Evolutionary conservation across 2,888 invertebrate species (phyloP).

Genomic region (Drosophila infuscata): DNA sequence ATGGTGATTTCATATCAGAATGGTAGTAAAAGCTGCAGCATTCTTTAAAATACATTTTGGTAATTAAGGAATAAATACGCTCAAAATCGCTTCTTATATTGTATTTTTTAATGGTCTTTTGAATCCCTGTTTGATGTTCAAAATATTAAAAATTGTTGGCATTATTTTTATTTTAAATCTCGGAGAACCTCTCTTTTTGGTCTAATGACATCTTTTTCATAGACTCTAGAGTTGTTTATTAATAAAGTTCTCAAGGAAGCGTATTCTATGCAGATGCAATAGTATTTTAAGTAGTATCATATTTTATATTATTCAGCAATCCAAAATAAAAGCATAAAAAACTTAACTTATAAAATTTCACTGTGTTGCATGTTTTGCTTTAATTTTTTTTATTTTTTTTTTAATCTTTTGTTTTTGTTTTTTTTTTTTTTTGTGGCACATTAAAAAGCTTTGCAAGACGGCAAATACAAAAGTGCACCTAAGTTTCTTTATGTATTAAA

Average conservation of each 20-base stretch:
- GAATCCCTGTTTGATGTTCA: neutral
- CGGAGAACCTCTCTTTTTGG: neutral
- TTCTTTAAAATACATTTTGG: neutral
- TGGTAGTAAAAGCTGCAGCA: neutral
- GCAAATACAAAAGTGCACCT: constrained; percentile 76
- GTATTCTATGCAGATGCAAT: constrained; percentile 7
- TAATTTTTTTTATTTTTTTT: constrained; percentile 13
- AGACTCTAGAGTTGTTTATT: constrained; percentile 11
- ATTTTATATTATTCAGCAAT: constrained; percentile 37
- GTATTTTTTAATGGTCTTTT: neutral
- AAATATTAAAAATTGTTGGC: neutral
- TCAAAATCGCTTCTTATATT: neutral
- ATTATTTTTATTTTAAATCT: neutral
- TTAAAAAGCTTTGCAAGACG: constrained; percentile 61
- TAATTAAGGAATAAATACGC: neutral
- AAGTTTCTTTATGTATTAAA: constrained; percentile 63
- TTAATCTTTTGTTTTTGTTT: constrained; percentile 24
- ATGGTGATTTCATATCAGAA: neutral
- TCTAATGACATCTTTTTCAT: neutral
- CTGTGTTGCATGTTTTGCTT: constrained; percentile 43
- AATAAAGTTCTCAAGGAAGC: constrained; percentile 8
- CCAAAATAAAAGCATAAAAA: constrained; percentile 54
- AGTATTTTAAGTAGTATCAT: constrained; percentile 43
- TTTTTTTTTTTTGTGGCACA: constrained; percentile 34
- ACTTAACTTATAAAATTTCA: constrained; percentile 68